Evolutionary conservation across 2,888 invertebrate genomes (phyloP).

Genomic region (Ecliptopera silaceata): DNA sequence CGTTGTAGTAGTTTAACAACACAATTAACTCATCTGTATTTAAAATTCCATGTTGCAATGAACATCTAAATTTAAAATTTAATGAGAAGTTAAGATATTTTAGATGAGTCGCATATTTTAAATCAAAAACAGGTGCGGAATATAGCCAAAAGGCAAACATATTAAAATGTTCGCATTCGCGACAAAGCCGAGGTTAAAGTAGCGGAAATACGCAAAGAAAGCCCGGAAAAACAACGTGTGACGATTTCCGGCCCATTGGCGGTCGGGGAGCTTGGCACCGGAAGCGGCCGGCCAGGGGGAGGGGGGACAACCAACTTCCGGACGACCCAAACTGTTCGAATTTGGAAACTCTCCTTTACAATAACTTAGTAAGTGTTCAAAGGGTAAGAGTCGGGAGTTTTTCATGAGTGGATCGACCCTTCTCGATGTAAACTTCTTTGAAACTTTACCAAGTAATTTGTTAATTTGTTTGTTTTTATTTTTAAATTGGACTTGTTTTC

Average conservation of each 20-base stretch:
- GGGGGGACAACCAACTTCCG: constrained; percentile 41
- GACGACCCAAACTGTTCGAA: constrained; percentile 28
- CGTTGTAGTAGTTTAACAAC: too few relatives aligned
- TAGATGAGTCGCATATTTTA: too few relatives aligned
- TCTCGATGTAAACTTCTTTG: constrained; percentile 21
- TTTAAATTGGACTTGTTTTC: constrained; percentile 5
- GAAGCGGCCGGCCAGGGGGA: constrained; percentile 30
- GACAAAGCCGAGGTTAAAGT: constrained; percentile 35
- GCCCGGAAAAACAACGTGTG: constrained; percentile 41
- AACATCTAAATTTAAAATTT: too few relatives aligned
- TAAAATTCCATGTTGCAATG: too few relatives aligned
- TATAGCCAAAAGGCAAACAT: constrained; percentile 16
- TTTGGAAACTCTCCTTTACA: constrained; percentile 30
- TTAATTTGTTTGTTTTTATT: constrained; percentile 2
- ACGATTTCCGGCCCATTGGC: constrained; percentile 48
- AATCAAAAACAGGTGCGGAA: constrained; percentile 2
- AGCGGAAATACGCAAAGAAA: constrained; percentile 40
- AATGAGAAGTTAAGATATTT: too few relatives aligned
- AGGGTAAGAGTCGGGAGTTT: constrained; percentile 26
- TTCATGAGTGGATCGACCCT: constrained; percentile 30
- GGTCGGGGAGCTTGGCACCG: constrained; percentile 36
- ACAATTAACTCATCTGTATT: too few relatives aligned
- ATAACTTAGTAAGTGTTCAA: constrained; percentile 35
- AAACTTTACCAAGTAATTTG: constrained; percentile 19
- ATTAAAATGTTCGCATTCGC: constrained; percentile 22